Evolutionary conservation across 2,113 vertebrate genomes (phyloP).

Genomic region (Tachysurus vachellii): DNA sequence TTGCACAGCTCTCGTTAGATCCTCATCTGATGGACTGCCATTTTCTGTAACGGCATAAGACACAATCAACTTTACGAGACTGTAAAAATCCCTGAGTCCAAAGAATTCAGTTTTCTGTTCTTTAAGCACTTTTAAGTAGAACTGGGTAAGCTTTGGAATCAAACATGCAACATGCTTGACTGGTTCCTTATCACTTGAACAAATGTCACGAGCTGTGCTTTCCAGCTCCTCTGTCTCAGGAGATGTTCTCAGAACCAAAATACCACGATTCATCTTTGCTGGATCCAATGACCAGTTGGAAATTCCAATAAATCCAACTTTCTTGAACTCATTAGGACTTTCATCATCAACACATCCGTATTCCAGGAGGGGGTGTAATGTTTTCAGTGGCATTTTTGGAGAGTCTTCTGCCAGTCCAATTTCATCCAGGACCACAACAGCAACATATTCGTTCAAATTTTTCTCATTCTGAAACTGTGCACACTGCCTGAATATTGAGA

Average conservation of each 20-base stretch:
- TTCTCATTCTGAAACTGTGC: conserved; percentile 58
- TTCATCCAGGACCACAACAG: conserved; percentile 62
- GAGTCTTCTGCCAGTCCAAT: conserved; percentile 64
- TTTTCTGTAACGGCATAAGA: conserved; percentile 28
- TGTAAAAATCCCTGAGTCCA: conserved; percentile 63
- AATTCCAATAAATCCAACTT: conserved; percentile 64
- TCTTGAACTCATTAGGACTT: conserved; percentile 50
- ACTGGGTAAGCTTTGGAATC: conserved; percentile 55
- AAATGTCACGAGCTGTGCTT: conserved; percentile 59
- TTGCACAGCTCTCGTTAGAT: conserved; percentile 51
- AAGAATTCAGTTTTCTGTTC: conserved; percentile 54
- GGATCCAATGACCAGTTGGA: conserved; percentile 68
- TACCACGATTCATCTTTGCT: conserved; percentile 67
- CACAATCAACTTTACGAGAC: conserved; percentile 58
- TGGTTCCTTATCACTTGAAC: conserved; percentile 32
- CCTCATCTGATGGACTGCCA: conserved; percentile 20
- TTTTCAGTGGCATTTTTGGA: conserved; percentile 64
- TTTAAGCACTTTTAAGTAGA: conserved; percentile 52
- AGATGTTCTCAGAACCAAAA: conserved; percentile 57
- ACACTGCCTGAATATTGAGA: conserved; percentile 61
- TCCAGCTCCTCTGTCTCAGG: conserved; percentile 54
- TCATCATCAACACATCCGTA: conserved; percentile 59
- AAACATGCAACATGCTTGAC: conserved; percentile 13
- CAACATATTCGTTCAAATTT: conserved; percentile 59
- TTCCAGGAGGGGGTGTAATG: conserved; percentile 64